Conservation (phyloP, 1,140 invertebrate genomes). For the Listronotus bonariensis region DNA sequence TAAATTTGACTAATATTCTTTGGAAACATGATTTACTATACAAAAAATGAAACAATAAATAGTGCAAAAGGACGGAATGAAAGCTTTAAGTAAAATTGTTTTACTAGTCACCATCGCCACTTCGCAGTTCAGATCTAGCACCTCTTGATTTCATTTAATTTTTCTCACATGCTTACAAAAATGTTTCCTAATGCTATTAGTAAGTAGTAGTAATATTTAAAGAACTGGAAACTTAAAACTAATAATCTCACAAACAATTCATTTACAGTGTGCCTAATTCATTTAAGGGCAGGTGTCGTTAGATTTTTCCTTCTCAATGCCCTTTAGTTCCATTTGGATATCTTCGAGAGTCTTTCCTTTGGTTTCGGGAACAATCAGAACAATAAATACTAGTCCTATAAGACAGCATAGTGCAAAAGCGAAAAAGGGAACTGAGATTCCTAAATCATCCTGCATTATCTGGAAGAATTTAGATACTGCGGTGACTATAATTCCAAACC, state of each 20-base stretch:
- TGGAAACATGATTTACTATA: too few species aligned
- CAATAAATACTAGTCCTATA: slow-evolving; percentile 66
- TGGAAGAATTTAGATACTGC: slow-evolving; percentile 75
- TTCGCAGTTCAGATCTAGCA: too few species aligned
- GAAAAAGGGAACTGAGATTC: slow-evolving; percentile 73
- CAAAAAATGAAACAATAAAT: too few species aligned
- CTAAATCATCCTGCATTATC: slow-evolving; percentile 63
- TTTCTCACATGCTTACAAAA: too few species aligned
- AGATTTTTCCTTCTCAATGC: slow-evolving; percentile 21
- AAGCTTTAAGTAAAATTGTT: too few species aligned
- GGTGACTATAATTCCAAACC: slow-evolving; percentile 74
- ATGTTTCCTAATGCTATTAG: too few species aligned
- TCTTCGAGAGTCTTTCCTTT: slow-evolving; percentile 76
- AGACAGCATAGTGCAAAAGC: slow-evolving; percentile 71
- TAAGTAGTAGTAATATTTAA: too few species aligned
- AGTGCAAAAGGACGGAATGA: too few species aligned
- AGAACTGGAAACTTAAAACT: background rate
- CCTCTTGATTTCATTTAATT: too few species aligned
- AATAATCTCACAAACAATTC: background rate
- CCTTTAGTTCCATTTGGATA: slow-evolving; percentile 49
- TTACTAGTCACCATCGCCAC: too few species aligned
- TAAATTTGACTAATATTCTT: too few species aligned
- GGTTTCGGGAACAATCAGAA: slow-evolving; percentile 77
- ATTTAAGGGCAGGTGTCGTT: background rate
- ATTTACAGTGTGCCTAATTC: background rate